phyloP scores from a whole-genome alignment of 2,888 invertebrate genomes.

The Drosophila melanosoma region DNA sequence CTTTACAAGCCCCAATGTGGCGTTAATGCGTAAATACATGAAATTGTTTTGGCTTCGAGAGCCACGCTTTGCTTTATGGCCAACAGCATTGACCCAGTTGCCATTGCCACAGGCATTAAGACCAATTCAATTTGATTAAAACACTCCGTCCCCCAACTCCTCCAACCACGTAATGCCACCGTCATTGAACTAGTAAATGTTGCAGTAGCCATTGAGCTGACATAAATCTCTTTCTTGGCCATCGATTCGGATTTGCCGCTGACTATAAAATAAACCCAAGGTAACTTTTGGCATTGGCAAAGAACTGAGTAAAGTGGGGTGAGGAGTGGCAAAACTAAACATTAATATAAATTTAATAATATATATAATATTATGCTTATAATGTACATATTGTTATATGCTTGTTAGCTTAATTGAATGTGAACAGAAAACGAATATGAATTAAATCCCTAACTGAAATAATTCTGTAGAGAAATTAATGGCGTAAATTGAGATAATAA shows the following conservation, averaged over 20 bases:
- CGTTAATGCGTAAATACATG: constrained; percentile 67
- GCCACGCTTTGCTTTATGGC: constrained; percentile 31
- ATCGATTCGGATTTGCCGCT: constrained; percentile 29
- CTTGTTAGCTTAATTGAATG: neutral
- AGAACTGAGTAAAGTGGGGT: neutral
- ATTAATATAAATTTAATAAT: neutral
- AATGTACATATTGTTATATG: neutral
- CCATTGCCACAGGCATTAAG: constrained; percentile 40
- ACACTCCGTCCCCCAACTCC: neutral
- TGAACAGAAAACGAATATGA: neutral
- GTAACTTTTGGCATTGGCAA: constrained; percentile 3
- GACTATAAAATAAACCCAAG: constrained; percentile 27
- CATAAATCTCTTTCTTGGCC: constrained; percentile 57
- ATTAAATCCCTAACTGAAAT: neutral
- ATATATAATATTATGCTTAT: neutral
- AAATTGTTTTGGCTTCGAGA: constrained; percentile 34
- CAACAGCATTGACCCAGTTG: constrained; percentile 34
- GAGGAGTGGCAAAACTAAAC: neutral
- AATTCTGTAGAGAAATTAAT: neutral
- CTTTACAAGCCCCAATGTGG: constrained; percentile 48
- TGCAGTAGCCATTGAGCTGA: constrained; percentile 33
- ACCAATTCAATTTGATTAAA: constrained; percentile 67
- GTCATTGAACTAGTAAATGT: constrained; percentile 1
- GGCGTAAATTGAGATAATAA: neutral
- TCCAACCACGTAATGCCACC: neutral